Percentiles rank a stretch among this genome's conserved stretches.
These are phyloP conservation scores for Anisognathus igniventris DNA, from an alignment of 2,797 vertebrate species.

Conservation along the genomic window DNA sequence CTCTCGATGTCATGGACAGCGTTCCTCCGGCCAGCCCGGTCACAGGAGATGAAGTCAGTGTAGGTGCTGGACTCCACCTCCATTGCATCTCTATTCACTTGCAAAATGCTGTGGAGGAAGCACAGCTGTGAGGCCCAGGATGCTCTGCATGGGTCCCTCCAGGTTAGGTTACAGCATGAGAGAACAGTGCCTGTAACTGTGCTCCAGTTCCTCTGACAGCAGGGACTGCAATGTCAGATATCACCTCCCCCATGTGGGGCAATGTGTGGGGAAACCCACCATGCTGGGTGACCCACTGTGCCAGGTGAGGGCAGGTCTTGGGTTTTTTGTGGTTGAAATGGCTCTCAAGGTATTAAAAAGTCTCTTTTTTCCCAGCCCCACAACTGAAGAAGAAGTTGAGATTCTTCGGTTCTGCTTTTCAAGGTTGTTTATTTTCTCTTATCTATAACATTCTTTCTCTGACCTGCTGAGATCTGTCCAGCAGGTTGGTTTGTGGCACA, in stretches of 20 bases:
- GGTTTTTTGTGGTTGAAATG: too few species aligned
- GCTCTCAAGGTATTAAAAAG: too few species aligned
- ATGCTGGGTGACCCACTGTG: background rate
- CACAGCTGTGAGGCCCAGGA: background rate
- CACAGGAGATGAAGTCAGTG: slow-evolving; percentile 94
- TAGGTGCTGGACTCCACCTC: slow-evolving; percentile 94
- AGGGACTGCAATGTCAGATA: background rate
- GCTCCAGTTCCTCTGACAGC: background rate
- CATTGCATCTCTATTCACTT: slow-evolving; percentile 86
- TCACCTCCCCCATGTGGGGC: background rate
- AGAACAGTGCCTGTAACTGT: background rate
- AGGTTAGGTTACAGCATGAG: background rate
- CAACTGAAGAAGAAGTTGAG: too few species aligned
- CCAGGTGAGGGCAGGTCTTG: background rate
- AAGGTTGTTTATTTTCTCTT: too few species aligned
- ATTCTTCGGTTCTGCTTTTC: too few species aligned
- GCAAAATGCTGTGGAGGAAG: slow-evolving; percentile 68
- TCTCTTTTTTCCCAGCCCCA: too few species aligned
- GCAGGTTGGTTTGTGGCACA: too few species aligned
- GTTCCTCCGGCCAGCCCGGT: slow-evolving; percentile 93
- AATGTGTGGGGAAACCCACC: rapidly evolving
- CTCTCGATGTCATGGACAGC: slow-evolving; percentile 90
- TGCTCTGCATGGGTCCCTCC: background rate
- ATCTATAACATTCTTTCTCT: too few species aligned
- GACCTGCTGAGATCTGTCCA: too few species aligned